A percentile compares a stretch with the other conserved stretches of the same genome.
These are phyloP conservation scores for Blastobasis adustella DNA, from an alignment of 2,888 invertebrate species.

Conservation along the genomic window DNA sequence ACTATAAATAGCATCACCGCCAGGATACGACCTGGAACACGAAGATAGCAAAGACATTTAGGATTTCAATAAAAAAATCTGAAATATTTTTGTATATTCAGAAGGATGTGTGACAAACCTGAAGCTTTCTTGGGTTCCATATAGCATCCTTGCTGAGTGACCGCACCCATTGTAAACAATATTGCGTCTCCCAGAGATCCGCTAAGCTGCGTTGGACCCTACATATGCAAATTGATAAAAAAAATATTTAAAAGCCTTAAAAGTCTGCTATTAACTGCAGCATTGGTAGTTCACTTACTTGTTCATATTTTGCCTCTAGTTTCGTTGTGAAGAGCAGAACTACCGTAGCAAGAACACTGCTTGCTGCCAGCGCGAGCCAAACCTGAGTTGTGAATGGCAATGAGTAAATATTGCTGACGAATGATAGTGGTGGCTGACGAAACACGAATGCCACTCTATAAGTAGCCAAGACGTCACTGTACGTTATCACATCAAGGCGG, in stretches of 20 bases:
- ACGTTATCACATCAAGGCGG: slow-evolving; percentile 50
- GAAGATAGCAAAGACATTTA: background rate
- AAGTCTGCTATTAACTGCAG: no score
- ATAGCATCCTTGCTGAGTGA: slow-evolving; percentile 74
- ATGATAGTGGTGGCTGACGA: slow-evolving; percentile 78
- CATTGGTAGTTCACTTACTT: slow-evolving; percentile 15
- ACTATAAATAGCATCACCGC: slow-evolving; percentile 42
- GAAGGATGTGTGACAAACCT: slow-evolving; percentile 22
- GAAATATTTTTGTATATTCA: no score
- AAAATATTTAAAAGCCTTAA: no score
- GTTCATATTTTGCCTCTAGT: slow-evolving; percentile 34
- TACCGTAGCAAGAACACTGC: slow-evolving; percentile 43
- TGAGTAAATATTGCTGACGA: slow-evolving; percentile 77
- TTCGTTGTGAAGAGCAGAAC: slow-evolving; percentile 48
- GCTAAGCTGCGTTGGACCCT: slow-evolving; percentile 17
- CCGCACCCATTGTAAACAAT: slow-evolving; percentile 67
- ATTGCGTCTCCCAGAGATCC: slow-evolving; percentile 56
- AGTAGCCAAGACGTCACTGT: slow-evolving; percentile 59
- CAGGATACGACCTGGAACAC: slow-evolving; percentile 44
- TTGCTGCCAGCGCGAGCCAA: slow-evolving; percentile 70
- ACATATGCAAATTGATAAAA: no score
- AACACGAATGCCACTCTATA: slow-evolving; percentile 73
- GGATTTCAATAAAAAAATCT: no score
- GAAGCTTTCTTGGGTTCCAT: slow-evolving; percentile 54
- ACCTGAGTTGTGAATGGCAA: slow-evolving; percentile 76